A percentile compares a stretch with the other conserved stretches of the same genome.
These are phyloP conservation scores for Torymus aiolomorphi DNA, from an alignment of 2,888 invertebrate species.

Conservation along the genomic window DNA sequence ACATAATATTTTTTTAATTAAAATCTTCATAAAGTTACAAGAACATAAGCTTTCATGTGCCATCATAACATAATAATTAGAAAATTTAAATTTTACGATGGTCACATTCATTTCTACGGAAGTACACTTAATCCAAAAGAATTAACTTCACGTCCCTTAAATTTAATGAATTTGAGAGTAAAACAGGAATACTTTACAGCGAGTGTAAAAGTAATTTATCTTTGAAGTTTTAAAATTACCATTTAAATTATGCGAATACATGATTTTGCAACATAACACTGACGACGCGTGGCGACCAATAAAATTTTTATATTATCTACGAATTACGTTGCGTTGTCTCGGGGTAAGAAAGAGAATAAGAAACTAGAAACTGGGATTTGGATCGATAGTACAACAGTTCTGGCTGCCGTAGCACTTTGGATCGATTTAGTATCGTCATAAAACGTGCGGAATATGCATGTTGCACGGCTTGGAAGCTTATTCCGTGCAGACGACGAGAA, in stretches of 20 bases:
- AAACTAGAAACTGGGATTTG: constrained; percentile 24
- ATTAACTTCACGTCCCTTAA: too few relatives aligned
- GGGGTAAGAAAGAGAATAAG: constrained; percentile 21
- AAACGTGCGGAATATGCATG: constrained; percentile 60
- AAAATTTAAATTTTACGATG: too few relatives aligned
- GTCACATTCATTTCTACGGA: too few relatives aligned
- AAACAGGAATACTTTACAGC: too few relatives aligned
- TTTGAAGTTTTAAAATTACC: too few relatives aligned
- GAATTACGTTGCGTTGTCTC: constrained; percentile 24
- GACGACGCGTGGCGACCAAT: background rate
- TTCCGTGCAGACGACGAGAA: constrained; percentile 33
- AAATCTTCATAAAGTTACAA: constrained; percentile 1
- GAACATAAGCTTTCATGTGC: background rate
- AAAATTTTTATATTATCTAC: constrained; percentile 36
- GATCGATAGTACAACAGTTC: constrained; percentile 55
- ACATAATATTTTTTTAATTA: constrained; percentile 1
- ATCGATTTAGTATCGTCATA: constrained; percentile 65
- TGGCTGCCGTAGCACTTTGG: constrained; percentile 60
- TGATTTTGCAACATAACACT: background rate
- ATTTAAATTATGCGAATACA: background rate
- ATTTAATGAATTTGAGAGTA: too few relatives aligned
- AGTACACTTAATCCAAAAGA: too few relatives aligned
- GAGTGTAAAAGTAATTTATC: too few relatives aligned
- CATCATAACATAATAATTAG: background rate
- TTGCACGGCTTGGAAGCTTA: constrained; percentile 48